Evolutionary conservation across 2,113 vertebrate species (phyloP).

Genomic region (Fukomys damarensis): DNA sequence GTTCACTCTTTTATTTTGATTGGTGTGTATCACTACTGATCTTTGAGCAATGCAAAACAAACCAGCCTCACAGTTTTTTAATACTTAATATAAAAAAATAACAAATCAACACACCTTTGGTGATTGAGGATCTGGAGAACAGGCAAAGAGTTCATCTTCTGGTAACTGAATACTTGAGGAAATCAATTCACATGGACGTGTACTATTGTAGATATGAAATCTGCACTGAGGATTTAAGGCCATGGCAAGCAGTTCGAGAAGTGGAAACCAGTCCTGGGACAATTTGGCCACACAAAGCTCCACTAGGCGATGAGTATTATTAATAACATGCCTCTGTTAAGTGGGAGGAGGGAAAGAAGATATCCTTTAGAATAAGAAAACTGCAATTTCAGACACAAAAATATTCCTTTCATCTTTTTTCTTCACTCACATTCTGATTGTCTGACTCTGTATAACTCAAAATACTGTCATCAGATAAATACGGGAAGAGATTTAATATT

Average conservation of each 20-base stretch:
- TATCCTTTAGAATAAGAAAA: constrained; percentile 12
- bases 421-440: not conserved
- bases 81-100: constrained; percentile 54
- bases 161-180: constrained; percentile 96
- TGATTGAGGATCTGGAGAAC: constrained; percentile 97
- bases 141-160: constrained; percentile 97
- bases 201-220: constrained; percentile 99
- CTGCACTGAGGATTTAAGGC: constrained; percentile 99
- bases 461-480: constrained; percentile 1
- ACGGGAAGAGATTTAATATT: no score
- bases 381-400: constrained; percentile 30
- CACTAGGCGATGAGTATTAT: constrained; percentile 98
- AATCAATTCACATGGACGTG: constrained; percentile 97
- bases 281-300: constrained; percentile 99
- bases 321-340: constrained; percentile 97
- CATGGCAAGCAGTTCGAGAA: constrained; percentile 99
- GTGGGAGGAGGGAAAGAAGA: constrained; percentile 5
- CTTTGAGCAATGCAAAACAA: constrained; percentile 26
- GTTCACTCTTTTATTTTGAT: not conserved
- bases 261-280: constrained; percentile 99
- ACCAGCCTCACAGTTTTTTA: not conserved
- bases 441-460: constrained; percentile 1
- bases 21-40: not conserved
- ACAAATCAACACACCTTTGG: constrained; percentile 91
- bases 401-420: not conserved